Conservation (phyloP, 2,888 invertebrate species). For the Corythucha ciliata region DNA sequence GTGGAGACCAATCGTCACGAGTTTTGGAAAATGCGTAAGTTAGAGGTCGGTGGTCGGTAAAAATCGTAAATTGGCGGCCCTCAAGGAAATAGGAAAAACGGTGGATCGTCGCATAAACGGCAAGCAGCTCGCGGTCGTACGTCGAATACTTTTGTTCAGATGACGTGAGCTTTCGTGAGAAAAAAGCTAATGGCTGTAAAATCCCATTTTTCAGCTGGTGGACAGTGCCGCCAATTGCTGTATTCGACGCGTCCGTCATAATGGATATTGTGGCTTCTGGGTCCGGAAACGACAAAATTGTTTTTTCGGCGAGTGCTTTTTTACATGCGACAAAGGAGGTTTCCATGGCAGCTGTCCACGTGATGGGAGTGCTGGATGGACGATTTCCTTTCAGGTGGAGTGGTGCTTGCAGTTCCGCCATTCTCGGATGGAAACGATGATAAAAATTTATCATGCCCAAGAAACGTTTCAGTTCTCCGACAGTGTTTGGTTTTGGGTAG, state of each 20-base stretch:
- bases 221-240: slow-evolving; percentile 22
- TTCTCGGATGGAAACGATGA: slow-evolving; percentile 38
- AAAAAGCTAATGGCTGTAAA: slow-evolving; percentile 32
- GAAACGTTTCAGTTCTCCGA: slow-evolving; percentile 37
- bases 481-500: slow-evolving; percentile 33
- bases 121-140: slow-evolving; percentile 36
- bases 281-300: slow-evolving; percentile 41
- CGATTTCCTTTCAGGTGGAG: slow-evolving; percentile 6
- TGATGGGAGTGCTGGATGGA: slow-evolving; percentile 11
- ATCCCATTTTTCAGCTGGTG: slow-evolving; percentile 16
- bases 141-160: slow-evolving; percentile 39
- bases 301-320: slow-evolving; percentile 38
- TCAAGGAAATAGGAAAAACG: slow-evolving; percentile 16
- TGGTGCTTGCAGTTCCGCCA: slow-evolving; percentile 35
- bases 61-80: slow-evolving; percentile 12
- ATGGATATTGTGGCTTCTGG: slow-evolving; percentile 32
- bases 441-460: slow-evolving; percentile 41
- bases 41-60: slow-evolving; percentile 13
- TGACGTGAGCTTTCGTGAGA: slow-evolving; percentile 31
- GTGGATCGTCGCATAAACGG: slow-evolving; percentile 38
- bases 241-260: slow-evolving; percentile 19
- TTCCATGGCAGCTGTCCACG: slow-evolving; percentile 13
- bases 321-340: slow-evolving; percentile 11
- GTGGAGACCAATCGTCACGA: slow-evolving; percentile 13
- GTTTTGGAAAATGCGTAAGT: slow-evolving; percentile 10